Evolutionary conservation across 1,140 invertebrate genomes (phyloP), one percentile per base, ranked within the genome.

Genomic region (Pomacea maculata): DNA sequence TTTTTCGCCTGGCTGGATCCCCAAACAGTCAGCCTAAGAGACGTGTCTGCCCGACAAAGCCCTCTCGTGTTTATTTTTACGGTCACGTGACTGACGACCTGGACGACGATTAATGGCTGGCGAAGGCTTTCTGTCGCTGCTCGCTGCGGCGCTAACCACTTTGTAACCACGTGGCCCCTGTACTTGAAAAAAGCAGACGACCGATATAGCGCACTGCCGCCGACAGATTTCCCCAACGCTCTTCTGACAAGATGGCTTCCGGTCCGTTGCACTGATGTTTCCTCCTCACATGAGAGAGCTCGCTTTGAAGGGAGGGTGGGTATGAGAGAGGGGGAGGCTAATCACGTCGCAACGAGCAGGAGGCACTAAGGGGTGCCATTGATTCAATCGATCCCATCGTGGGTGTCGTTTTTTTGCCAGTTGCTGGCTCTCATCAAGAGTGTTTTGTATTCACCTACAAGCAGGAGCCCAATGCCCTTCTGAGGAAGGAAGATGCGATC

Each of bases 171-270:
- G 67, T 70, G 67, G 67, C 67, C 67, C 67, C n/a, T 25, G n/a
- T 65, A 70, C 57, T 61, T 61, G 57, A 61, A 61, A 61, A 61
- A 61, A 61, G 57, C 57, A 61, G 57, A 70, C 21, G 67, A 34
- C 67, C 67, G 21, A 25, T 34, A n/a, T 25, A n/a, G n/a, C 67
- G 21, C n/a, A n/a, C 67, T 34, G 29, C 67, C 29, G 67, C 29
- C 67, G 67, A 70, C 67, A 70, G 67, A 70, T 70, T 34, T 70
- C 67, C 29, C 67, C 29, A 70, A n/a, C 67, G 67, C 67, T 34
- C 29, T 70, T 34, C 67, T 70, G n/a, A 70, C 67, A 70, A 70
- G 67, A 70, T 70, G 67, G 67, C 67, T 70, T 70, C 67, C 67
- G 67, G 67, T 70, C 67, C 11, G 67, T 10, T 70, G 67, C 67